Conservation (phyloP, 2,797 vertebrate genomes). For the Semotilus atromaculatus region DNA sequence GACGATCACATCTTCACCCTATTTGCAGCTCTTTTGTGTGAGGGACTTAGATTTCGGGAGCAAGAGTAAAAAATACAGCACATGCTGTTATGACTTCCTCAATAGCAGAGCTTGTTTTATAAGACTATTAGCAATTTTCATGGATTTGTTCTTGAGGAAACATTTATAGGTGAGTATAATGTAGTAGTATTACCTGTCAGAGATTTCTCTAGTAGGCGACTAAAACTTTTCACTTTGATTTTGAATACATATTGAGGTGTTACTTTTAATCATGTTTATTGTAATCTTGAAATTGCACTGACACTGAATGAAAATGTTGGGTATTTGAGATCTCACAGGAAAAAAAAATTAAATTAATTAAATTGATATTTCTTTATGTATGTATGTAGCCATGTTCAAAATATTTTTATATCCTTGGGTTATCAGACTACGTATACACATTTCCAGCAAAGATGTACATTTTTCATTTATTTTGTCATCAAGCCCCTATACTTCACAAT, state of each 20-base stretch:
- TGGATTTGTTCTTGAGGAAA: constrained; percentile 67
- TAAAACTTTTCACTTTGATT: not conserved
- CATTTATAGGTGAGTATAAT: constrained; percentile 52
- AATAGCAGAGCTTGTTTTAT: constrained; percentile 63
- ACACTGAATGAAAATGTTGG: not conserved
- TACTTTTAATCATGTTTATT: not conserved
- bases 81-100: constrained; percentile 56
- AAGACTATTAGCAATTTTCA: constrained; percentile 72
- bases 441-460: not conserved
- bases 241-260: not conserved
- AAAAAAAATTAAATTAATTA: too few species aligned
- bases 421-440: not conserved
- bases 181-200: constrained; percentile 68
- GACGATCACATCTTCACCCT: constrained; percentile 55
- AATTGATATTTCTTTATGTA: too few species aligned
- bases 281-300: not conserved
- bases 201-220: constrained; percentile 19
- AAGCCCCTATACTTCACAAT: not conserved
- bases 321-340: not conserved
- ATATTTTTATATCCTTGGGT: not conserved
- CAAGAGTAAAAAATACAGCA: constrained; percentile 39
- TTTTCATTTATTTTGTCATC: constrained; percentile 2
- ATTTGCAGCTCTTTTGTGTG: constrained; percentile 57
- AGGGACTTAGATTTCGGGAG: constrained; percentile 50
- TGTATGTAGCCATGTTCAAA: not conserved